A percentile compares a stretch with the other conserved stretches of the same genome.
Evolutionary conservation across 23 tunicate species (phyloP).

Genomic region (Phallusia fumigata): DNA sequence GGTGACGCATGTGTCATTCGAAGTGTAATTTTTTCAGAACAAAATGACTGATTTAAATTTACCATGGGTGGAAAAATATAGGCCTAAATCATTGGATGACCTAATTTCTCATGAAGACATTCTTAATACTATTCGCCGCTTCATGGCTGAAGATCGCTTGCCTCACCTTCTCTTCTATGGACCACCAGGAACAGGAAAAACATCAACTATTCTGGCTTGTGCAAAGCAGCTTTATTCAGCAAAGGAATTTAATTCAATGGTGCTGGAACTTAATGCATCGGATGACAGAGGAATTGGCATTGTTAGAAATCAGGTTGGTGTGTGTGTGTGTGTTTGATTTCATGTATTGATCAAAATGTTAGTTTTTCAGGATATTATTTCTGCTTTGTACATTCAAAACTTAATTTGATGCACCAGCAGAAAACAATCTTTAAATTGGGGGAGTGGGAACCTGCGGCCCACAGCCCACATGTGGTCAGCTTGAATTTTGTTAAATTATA

Average conservation of each 20-base stretch:
- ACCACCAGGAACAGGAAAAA: slow-evolving; percentile 99
- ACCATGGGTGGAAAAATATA: slow-evolving; percentile 98
- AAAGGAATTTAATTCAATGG: slow-evolving; percentile 91
- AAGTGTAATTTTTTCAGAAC: too few relatives aligned
- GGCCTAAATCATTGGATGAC: slow-evolving; percentile 83
- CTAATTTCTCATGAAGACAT: slow-evolving; percentile 98
- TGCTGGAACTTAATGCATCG: slow-evolving; percentile 94
- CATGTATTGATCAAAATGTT: too few relatives aligned
- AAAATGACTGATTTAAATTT: slow-evolving; percentile 22
- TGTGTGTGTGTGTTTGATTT: too few relatives aligned
- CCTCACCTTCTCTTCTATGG: slow-evolving; percentile 97
- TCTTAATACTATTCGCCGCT: slow-evolving; percentile 71
- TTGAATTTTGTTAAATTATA: too few relatives aligned
- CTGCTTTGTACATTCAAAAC: too few relatives aligned
- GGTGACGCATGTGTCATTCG: too few relatives aligned
- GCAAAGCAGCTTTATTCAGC: slow-evolving; percentile 74
- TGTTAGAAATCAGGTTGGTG: slow-evolving; percentile 72
- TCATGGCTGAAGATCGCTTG: slow-evolving; percentile 83
- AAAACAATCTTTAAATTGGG: too few relatives aligned
- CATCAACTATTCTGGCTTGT: slow-evolving; percentile 92
- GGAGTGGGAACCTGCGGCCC: too few relatives aligned
- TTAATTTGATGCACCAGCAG: too few relatives aligned
- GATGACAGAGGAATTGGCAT: slow-evolving; percentile 96
- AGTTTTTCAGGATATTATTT: too few relatives aligned
- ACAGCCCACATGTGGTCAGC: too few relatives aligned